Conservation (phyloP, 2,797 vertebrate genomes). For the Sebastes melanostomus region DNA sequence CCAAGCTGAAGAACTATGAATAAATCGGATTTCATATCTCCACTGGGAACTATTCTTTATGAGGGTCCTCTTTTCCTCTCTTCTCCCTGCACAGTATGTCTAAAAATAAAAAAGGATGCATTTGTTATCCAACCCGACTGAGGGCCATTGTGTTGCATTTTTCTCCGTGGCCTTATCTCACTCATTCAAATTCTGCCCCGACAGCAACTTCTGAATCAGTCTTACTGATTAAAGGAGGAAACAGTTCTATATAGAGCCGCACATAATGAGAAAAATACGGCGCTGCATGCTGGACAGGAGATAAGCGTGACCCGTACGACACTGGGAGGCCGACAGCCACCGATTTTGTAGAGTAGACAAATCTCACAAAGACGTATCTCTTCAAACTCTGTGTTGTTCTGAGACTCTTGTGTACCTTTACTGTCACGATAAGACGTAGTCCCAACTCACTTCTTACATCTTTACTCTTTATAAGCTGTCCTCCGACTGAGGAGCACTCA, state of each 20-base stretch:
- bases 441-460: constrained; percentile 8
- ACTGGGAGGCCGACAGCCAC: neutral
- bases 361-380: neutral
- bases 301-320: constrained; percentile 46
- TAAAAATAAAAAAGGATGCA: constrained; percentile 66
- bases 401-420: neutral
- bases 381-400: constrained; percentile 2
- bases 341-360: constrained; percentile 26
- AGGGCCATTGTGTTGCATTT: constrained; percentile 72
- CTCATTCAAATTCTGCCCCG: constrained; percentile 78
- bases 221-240: constrained; percentile 53
- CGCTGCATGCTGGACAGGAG: constrained; percentile 19
- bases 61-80: constrained; percentile 55
- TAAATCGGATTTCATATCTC: constrained; percentile 76
- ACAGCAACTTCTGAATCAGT: constrained; percentile 75
- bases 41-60: constrained; percentile 63
- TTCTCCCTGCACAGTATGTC: constrained; percentile 45
- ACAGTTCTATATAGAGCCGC: constrained; percentile 54
- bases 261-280: constrained; percentile 61
- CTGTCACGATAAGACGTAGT: constrained; percentile 22
- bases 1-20: constrained; percentile 67
- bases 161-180: constrained; percentile 71
- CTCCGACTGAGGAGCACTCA: constrained; percentile 23
- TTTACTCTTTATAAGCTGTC: constrained; percentile 19
- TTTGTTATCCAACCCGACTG: constrained; percentile 70